phyloP scores from a whole-genome alignment of 2,797 vertebrate genomes.

The Prionace glauca region DNA sequence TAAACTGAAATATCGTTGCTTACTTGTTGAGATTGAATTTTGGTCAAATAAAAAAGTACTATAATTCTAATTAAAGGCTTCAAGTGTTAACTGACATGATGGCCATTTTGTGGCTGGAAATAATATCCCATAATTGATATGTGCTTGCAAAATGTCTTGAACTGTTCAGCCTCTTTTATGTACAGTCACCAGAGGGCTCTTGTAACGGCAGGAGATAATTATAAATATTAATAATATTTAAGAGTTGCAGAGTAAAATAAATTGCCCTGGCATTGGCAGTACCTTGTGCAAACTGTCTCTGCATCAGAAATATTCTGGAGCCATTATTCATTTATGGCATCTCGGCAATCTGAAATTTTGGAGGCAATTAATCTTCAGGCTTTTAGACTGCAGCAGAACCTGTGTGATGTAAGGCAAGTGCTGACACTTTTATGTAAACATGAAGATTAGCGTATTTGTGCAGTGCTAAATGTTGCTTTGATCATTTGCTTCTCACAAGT shows the following conservation, averaged over 20 bases:
- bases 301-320: constrained; percentile 15
- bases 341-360: constrained; percentile 46
- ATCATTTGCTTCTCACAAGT: constrained; percentile 54
- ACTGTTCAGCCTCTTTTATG: constrained; percentile 11
- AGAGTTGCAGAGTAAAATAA: not conserved
- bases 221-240: constrained; percentile 28
- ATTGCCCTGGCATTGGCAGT: constrained; percentile 42
- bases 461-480: constrained; percentile 60
- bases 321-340: constrained; percentile 40
- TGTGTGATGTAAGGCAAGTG: constrained; percentile 59
- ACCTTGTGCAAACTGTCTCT: constrained; percentile 48
- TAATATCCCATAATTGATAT: constrained; percentile 33
- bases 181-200: not conserved
- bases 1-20: not conserved
- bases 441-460: constrained; percentile 64
- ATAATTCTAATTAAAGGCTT: not conserved
- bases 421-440: constrained; percentile 66
- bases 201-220: constrained; percentile 17
- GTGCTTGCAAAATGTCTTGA: constrained; percentile 25
- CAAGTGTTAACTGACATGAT: not conserved
- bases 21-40: not conserved
- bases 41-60: not conserved
- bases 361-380: constrained; percentile 58
- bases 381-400: constrained; percentile 46
- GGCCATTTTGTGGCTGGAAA: not conserved